Base-by-base conservation (phyloP, 2,888 invertebrate genomes). In the Epistrophe eligans region DNA sequence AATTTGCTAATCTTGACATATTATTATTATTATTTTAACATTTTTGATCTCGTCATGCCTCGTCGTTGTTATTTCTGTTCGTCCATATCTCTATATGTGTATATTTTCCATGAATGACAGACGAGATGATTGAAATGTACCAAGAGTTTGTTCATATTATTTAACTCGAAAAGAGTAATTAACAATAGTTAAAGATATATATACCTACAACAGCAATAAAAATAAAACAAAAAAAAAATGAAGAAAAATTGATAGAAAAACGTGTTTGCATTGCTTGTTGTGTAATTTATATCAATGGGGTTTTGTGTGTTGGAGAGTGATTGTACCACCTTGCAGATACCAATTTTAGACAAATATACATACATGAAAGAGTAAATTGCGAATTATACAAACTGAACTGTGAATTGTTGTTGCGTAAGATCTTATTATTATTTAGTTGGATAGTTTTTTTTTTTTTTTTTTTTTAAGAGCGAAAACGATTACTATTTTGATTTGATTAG, bases 291-390 rank as follows among this genome's bases (percentile, higher is more conserved):
- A 82, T 82, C 77, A 77, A 81, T 73, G 70, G 67, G n/a, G 35
- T 55, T 67, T 73, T 71, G 32, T 15, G 24, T 40, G n/a, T 19
- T 32, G 19, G 35, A 71, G 64, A 77, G 87, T 87, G 83, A 87
- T 83, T 83, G 83, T 87, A 83, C 87, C 87, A 87, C 87, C 79
- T 87, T 83, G 83, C 83, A 79, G 72, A 79, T 83, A 57, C 83
- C 87, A 83, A 87, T 87, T 87, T 85, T 83, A 79, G 79, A 76
- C 74, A 82, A 79, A 66, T 76, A 73, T 55, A 80, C 64, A 40
- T 38, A 19, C 40, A 79, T 79, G 35, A 35, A 79, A 57, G 15
- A 66, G 35, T 52, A 11, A 24, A 32, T 60, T 83, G 66, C 79
- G 57, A 77, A 74, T 74, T 74, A 77, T 73, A 43, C 24, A 62